These are phyloP conservation scores for Steatocranus sp. DNA, from an alignment of 2,797 vertebrate species.

Conservation along the genomic window DNA sequence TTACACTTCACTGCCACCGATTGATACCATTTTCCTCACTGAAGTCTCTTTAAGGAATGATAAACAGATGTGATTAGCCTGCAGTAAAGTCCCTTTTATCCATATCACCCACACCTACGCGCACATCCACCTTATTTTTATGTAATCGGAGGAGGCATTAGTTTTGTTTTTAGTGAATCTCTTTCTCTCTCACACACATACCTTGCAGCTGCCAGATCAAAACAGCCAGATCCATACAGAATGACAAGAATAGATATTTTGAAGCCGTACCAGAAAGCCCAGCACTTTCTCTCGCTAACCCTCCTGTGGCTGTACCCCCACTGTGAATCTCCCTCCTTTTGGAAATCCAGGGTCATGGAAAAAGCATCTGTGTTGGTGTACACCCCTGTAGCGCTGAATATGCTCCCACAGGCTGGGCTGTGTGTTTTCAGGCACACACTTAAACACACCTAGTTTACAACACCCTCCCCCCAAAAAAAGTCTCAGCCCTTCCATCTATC, in stretches of 20 bases:
- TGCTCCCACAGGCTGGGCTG: slow-evolving; percentile 43
- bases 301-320: slow-evolving; percentile 43
- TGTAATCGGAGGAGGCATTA: slow-evolving; percentile 10
- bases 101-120: not conserved
- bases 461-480: slow-evolving; percentile 15
- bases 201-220: slow-evolving; percentile 62
- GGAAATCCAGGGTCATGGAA: slow-evolving; percentile 57
- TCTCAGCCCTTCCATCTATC: slow-evolving; percentile 38
- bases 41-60: slow-evolving; percentile 1
- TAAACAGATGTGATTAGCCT: slow-evolving; percentile 36
- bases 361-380: slow-evolving; percentile 56
- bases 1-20: not conserved
- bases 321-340: slow-evolving; percentile 46
- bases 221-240: slow-evolving; percentile 62
- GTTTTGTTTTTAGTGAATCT: slow-evolving; percentile 26
- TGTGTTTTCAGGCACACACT: slow-evolving; percentile 25
- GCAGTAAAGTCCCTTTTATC: slow-evolving; percentile 18
- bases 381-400: slow-evolving; percentile 50
- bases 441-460: slow-evolving; percentile 31
- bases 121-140: slow-evolving; percentile 16
- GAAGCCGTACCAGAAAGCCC: slow-evolving; percentile 57
- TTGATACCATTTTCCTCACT: not conserved
- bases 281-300: not conserved
- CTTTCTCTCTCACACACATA: not conserved
- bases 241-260: slow-evolving; percentile 65